A percentile compares a stretch with the other conserved stretches of the same genome.
phyloP scores from a whole-genome alignment of 1,140 invertebrate genomes.

The Bombus soroeensis region DNA sequence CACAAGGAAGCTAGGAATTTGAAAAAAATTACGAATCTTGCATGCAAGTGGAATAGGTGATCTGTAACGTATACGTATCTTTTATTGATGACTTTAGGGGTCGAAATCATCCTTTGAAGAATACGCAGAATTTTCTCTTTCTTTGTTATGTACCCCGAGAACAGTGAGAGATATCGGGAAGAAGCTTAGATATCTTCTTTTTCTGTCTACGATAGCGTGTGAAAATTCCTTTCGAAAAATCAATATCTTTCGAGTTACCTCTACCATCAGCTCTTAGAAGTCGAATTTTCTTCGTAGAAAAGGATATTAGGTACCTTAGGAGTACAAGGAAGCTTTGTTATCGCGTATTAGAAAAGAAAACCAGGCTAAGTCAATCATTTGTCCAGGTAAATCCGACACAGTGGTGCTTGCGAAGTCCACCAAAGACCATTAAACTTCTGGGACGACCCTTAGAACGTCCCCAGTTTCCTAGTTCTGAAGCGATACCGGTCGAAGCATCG shows the following conservation, averaged over 20 bases:
- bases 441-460: background rate
- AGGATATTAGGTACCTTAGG: background rate
- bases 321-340: background rate
- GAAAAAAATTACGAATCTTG: background rate
- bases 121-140: background rate
- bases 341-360: background rate
- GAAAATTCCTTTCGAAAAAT: background rate
- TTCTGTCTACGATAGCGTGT: too few relatives aligned
- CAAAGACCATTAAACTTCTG: background rate
- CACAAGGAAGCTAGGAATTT: background rate
- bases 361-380: background rate
- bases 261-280: background rate
- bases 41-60: background rate
- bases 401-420: background rate
- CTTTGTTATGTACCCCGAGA: background rate
- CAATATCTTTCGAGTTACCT: background rate
- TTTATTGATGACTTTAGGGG: too few relatives aligned
- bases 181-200: too few relatives aligned
- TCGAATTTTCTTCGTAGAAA: background rate
- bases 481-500: constrained; percentile 17
- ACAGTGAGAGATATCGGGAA: too few relatives aligned
- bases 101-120: background rate
- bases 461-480: background rate
- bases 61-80: too few relatives aligned
- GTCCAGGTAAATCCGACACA: background rate